phyloP scores from a whole-genome alignment of 2,797 vertebrate species.

The Thripadectes ignobilis region DNA sequence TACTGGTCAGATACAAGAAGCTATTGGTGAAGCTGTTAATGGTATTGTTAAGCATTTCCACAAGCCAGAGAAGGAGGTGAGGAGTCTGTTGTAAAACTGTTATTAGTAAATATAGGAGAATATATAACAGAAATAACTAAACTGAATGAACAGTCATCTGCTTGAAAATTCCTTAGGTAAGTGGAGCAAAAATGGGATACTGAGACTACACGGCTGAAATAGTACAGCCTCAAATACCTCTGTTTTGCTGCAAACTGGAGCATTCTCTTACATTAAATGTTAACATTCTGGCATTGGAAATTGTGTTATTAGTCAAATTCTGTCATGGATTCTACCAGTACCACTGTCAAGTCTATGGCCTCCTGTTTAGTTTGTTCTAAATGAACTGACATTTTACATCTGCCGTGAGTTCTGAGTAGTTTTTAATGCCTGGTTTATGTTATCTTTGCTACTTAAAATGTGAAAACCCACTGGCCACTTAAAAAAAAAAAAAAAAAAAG shows the following conservation, averaged over 20 bases:
- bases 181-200: neutral
- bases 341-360: neutral
- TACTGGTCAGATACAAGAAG: conserved; percentile 99
- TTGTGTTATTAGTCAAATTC: neutral
- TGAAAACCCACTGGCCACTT: neutral
- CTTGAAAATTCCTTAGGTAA: neutral
- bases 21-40: conserved; percentile 98
- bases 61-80: conserved; percentile 99
- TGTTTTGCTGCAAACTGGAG: neutral
- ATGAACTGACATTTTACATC: neutral
- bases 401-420: neutral
- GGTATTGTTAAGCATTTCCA: conserved; percentile 99
- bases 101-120: neutral
- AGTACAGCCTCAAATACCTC: neutral
- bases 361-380: neutral
- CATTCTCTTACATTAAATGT: neutral
- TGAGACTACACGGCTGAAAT: neutral
- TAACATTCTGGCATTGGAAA: neutral
- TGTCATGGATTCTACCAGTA: neutral
- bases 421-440: neutral
- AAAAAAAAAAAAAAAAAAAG: neutral
- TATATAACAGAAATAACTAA: neutral
- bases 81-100: conserved; percentile 14
- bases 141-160: neutral
- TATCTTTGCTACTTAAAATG: neutral